Percentiles rank a stretch among this genome's conserved stretches.
phyloP scores from a whole-genome alignment of 2,888 invertebrate species.

The Proisotoma minuta region DNA sequence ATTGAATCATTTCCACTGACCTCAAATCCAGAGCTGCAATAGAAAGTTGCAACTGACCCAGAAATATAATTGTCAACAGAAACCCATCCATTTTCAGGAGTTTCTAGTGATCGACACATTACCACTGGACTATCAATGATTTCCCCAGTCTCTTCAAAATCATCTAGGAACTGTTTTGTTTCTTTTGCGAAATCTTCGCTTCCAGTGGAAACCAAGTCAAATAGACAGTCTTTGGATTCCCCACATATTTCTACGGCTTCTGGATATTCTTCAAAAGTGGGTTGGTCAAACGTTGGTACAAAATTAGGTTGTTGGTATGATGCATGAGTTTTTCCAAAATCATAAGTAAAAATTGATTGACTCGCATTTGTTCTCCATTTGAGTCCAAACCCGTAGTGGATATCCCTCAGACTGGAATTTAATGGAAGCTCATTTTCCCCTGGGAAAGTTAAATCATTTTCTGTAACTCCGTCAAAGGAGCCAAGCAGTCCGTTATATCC shows the following conservation, averaged over 20 bases:
- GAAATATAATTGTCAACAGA: not conserved
- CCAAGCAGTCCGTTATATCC: not conserved
- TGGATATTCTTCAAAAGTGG: not conserved
- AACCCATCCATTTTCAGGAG: not conserved
- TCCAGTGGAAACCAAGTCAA: not conserved
- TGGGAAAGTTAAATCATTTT: not conserved
- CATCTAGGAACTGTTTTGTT: not conserved
- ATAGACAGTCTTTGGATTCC: not conserved
- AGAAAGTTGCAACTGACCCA: not conserved
- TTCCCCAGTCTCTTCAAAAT: not conserved
- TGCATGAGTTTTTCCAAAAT: not conserved
- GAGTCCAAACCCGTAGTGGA: not conserved
- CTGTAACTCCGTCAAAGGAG: not conserved
- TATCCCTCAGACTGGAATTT: not conserved
- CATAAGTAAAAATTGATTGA: not conserved
- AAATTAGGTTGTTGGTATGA: not conserved
- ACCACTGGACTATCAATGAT: not conserved
- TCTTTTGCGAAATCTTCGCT: not conserved
- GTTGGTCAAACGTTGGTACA: not conserved
- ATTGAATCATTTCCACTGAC: not conserved
- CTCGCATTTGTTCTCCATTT: not conserved
- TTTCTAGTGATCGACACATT: not conserved
- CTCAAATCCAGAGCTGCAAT: not conserved
- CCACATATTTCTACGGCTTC: not conserved
- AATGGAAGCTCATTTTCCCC: not conserved